A percentile compares a stretch with the other conserved stretches of the same genome.
These are phyloP conservation scores for Dufourea novaeangliae DNA, from an alignment of 1,140 invertebrate species.

Conservation along the genomic window DNA sequence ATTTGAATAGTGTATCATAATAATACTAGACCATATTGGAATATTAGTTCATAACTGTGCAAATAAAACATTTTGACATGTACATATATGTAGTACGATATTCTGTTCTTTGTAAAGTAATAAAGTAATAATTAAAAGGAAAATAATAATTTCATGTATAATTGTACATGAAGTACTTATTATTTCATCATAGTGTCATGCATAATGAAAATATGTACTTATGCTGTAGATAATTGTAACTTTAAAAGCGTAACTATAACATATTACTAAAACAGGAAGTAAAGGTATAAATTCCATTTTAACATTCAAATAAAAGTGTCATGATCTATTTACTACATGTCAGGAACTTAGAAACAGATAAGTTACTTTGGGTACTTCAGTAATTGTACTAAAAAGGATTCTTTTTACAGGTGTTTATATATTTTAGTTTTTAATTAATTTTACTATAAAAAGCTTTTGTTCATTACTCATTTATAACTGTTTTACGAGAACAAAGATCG, in stretches of 20 bases:
- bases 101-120: slow-evolving; percentile 56
- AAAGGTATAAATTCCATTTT: slow-evolving; percentile 28
- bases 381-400: neutral
- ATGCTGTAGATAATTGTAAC: slow-evolving; percentile 35
- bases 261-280: slow-evolving; percentile 36
- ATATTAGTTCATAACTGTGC: slow-evolving; percentile 30
- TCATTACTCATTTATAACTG: neutral
- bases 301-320: slow-evolving; percentile 35
- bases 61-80: slow-evolving; percentile 48
- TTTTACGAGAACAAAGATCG: neutral
- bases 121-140: too few species aligned
- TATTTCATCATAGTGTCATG: slow-evolving; percentile 49
- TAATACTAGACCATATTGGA: slow-evolving; percentile 44
- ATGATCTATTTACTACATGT: slow-evolving; percentile 28
- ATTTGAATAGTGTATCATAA: slow-evolving; percentile 54
- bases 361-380: neutral
- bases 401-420: neutral
- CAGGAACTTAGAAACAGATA: slow-evolving; percentile 8
- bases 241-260: slow-evolving; percentile 42
- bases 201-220: slow-evolving; percentile 33
- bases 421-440: slow-evolving; percentile 8
- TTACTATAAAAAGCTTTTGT: slow-evolving; percentile 9
- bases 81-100: slow-evolving; percentile 34
- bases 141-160: too few species aligned
- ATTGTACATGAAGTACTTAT: slow-evolving; percentile 60